Base-by-base conservation (phyloP, 1,140 invertebrate species). In the Macrostomum lignano region DNA sequence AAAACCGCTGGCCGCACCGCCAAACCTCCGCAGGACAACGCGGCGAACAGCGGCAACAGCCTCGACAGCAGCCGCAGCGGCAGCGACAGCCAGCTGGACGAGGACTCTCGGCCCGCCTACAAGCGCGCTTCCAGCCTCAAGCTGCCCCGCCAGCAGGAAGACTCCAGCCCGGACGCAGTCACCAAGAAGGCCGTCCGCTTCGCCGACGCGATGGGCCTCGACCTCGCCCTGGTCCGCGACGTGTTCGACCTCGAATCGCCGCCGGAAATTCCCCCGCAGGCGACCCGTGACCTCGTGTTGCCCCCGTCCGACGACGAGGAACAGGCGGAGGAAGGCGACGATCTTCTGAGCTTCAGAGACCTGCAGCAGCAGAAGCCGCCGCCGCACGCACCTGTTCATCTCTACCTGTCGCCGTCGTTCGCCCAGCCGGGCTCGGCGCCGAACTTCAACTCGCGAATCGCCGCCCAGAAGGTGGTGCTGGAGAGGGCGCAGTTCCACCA, bases 171-270 rank as follows among this genome's bases (percentile, higher is more conserved):
- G n/a, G n/a, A n/a, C n/a, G n/a, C n/a, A n/a, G n/a, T n/a, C n/a
- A n/a, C n/a, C n/a, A 86, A 86, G 51, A 91, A 88, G 55, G 82
- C 82, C 21, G 81, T 86, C 1, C 65, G 81, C 11, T 91, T 91
- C 51, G 82, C 81, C 0, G 82, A 88, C 47, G 77, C 75, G 1
- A 57, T 91, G 21, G 82, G 82, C 0, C 58, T 91, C 5, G 81
- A 91, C 60, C 58, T 93, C 38, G 77, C 76, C 7, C 74, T 76
- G 45, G 72, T 88, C 0, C 66, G 76, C 44, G 48, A 54, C 35
- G 44, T 56, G 21, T 37, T 53, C 3, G 49, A 54, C 31, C 26
- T 48, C 15, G 48, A 54, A 7, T 41, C 43, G 14, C 53, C 53
- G 0, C 51, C 52, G 7, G 47, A 43, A 41, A 51, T 55, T 10